Base-by-base conservation (phyloP, 2,888 invertebrate species). In the Cryptocephalus moraei region DNA sequence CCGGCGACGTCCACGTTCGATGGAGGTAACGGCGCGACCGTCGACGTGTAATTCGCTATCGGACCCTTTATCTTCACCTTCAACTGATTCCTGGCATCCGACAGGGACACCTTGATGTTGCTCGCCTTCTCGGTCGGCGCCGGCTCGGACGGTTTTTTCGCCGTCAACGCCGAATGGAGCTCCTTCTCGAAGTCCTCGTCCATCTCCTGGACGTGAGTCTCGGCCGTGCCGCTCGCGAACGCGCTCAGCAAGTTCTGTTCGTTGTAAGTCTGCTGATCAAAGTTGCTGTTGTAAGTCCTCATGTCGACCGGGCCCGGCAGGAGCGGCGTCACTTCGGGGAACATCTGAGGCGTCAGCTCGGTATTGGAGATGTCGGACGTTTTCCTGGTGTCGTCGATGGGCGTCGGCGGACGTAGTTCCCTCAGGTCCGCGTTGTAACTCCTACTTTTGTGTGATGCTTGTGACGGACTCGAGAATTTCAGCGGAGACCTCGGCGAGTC, bases 31-130 rank as follows among this genome's bases (percentile, higher is more conserved):
- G 80, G 75, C 41, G 76, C 73, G 0, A 75, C 73, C 0, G 78
- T 75, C 46, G 80, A 77, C 2, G 82, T 75, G 34, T 84, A 86
- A 63, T 85, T 88, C 59, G 90, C 88, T 50, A 88, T 77, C 1
- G 91, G 91, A 3, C 91, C 91, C 67, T 92, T 91, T 52, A 91
- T 91, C 70, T 92, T 92, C 0, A 92, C 83, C 66, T 91, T 91
- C 4, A 92, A 72, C 64, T 91, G 91, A 69, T 90, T 90, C 32
- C 90, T 76, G 0, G 89, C 85, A 68, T 90, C 89, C 0, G 82
- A 82, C 1, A 88, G 71, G 1, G 86, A 84, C 1, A 85, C 84
- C 64, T 87, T 87, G 3, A 81, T 82, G 48, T 75, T 75, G 1
- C 69, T 63, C 1, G 72, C 69, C 49, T 71, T 72, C 36, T 72